Conservation (phyloP, 2,113 vertebrate genomes). For the Climacteris rufus region DNA sequence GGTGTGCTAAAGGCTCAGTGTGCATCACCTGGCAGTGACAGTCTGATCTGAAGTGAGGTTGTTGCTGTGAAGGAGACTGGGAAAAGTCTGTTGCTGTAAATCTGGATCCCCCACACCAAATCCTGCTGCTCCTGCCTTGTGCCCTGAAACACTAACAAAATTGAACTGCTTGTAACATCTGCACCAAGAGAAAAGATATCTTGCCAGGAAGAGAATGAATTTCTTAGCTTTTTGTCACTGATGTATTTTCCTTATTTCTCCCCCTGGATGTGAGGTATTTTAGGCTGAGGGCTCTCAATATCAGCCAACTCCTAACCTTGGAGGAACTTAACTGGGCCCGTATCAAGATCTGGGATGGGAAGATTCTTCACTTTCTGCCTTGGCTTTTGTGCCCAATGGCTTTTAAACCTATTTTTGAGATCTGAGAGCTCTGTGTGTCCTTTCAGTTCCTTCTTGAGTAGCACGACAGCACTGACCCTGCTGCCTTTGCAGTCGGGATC, state of each 20-base stretch:
- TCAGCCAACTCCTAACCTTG: not conserved
- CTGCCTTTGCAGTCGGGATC: not conserved
- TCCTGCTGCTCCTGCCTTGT: not conserved
- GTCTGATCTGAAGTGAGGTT: not conserved
- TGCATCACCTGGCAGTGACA: not conserved
- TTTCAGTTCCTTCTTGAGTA: not conserved
- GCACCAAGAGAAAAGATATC: not conserved
- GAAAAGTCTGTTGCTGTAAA: not conserved
- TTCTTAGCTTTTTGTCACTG: not conserved
- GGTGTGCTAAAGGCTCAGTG: not conserved
- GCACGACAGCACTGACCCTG: not conserved
- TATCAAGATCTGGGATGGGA: not conserved
- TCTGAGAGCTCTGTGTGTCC: slow-evolving; percentile 1
- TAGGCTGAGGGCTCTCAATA: not conserved
- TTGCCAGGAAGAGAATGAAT: not conserved
- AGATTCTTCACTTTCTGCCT: not conserved
- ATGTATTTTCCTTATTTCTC: not conserved
- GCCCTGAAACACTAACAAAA: not conserved
- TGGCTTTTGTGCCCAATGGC: not conserved
- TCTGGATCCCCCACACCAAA: not conserved
- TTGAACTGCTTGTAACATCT: not conserved
- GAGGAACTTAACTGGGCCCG: not conserved
- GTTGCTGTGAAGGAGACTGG: not conserved
- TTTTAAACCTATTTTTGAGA: slow-evolving; percentile 12
- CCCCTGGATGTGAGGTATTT: not conserved